Evolutionary conservation across 2,113 vertebrate genomes (phyloP).

Genomic region (Lynx canadensis): DNA sequence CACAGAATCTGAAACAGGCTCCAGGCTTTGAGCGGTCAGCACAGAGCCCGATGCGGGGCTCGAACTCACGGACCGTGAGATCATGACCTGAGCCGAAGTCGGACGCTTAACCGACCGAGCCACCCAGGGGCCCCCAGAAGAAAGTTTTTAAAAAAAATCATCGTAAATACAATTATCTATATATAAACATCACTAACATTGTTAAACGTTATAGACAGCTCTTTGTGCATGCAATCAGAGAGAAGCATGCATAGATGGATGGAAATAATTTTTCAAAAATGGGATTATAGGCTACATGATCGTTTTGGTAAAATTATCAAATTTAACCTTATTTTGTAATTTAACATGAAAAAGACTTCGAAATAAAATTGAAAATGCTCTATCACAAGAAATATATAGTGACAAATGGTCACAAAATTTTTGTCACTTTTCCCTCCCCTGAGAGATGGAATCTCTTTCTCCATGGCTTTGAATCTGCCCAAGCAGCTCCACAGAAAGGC

Average conservation of each 20-base stretch:
- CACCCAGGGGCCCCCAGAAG: too few relatives aligned
- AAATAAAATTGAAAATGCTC: conserved; percentile 1
- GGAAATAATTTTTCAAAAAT: background rate
- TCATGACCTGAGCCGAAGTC: too few relatives aligned
- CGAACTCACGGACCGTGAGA: too few relatives aligned
- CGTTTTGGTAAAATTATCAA: background rate
- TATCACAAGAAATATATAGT: background rate
- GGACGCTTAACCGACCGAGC: too few relatives aligned
- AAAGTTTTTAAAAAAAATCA: background rate
- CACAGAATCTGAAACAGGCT: too few relatives aligned
- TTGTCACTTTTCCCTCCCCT: background rate
- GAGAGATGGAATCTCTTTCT: background rate
- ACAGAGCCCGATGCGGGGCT: too few relatives aligned
- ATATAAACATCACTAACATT: background rate
- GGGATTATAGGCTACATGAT: background rate
- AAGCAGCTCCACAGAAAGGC: background rate
- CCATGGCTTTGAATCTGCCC: background rate
- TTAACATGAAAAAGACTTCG: conserved; percentile 38
- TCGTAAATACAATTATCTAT: background rate
- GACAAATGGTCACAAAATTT: background rate
- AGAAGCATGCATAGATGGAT: background rate
- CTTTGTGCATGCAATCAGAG: background rate
- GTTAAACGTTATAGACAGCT: background rate
- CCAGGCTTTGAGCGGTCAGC: too few relatives aligned
- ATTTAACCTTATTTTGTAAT: background rate